These are phyloP conservation scores for Falco punctatus DNA, from an alignment of 2,113 vertebrate species.

Conservation along the genomic window DNA sequence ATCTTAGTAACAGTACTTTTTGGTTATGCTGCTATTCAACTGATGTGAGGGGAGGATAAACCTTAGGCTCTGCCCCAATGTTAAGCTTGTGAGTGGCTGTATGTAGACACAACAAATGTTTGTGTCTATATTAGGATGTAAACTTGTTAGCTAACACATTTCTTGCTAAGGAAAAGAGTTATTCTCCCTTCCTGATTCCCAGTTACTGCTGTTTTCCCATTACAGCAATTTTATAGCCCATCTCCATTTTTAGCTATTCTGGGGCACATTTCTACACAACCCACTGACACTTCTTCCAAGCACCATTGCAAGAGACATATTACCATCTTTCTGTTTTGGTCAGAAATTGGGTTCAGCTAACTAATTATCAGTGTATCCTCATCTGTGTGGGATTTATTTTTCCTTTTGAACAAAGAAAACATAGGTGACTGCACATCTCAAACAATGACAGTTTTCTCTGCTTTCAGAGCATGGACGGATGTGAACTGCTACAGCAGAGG, in stretches of 20 bases:
- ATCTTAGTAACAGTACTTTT: neutral
- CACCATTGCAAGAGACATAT: neutral
- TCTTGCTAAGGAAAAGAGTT: neutral
- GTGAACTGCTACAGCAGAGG: neutral
- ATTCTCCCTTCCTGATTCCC: neutral
- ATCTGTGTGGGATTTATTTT: neutral
- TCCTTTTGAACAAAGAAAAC: neutral
- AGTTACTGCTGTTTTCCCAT: neutral
- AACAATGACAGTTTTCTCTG: neutral
- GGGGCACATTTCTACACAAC: neutral
- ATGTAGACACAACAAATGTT: neutral
- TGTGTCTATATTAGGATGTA: neutral
- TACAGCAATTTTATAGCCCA: neutral
- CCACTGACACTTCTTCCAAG: neutral
- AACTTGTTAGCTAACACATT: neutral
- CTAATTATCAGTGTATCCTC: neutral
- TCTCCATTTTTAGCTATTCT: neutral
- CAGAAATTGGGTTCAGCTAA: neutral
- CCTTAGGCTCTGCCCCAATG: neutral
- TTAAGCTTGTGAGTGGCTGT: neutral
- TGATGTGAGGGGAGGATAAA: neutral
- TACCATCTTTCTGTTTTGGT: neutral
- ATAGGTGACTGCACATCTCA: neutral
- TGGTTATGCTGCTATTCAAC: neutral
- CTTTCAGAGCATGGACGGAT: neutral